Base-by-base conservation (phyloP, 2,888 invertebrate genomes). In the Nemapogon koenigi region DNA sequence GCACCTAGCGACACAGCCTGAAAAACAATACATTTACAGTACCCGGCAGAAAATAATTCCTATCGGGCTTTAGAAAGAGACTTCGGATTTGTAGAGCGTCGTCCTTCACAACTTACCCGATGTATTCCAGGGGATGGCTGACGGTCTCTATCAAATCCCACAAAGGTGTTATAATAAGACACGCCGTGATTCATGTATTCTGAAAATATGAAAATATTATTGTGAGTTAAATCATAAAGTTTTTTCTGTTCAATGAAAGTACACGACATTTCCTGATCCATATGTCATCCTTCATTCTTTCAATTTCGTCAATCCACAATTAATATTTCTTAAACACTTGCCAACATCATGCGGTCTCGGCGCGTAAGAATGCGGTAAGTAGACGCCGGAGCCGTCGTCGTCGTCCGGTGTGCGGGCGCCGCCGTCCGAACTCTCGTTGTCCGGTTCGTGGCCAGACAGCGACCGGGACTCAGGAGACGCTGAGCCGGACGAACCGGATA, bases 381-480 rank as follows among this genome's bases (percentile, higher is more conserved):
- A 88, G 37, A 86, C 79, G 39, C 79, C 80, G 15, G 79, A 78
- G 25, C 78, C 79, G 64, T 87, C 88, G 30, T 87, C 87, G 46
- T 87, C 87, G 64, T 88, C 88, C 1, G 88, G 78, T 22, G 79
- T 79, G 2, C 79, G 58, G 41, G 87, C 88, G 28, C 87, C 87
- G 47, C 87, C 87, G 68, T 88, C 88, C 1, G 88, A 88, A 49
- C 88, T 88, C 69, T 88, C 88, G 67, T 88, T 88, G 60, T 88
- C 88, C 35, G 88, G 88, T 57, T 88, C 88, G 66, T 88, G 87
- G 0, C 86, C 87, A 37, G 87, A 87, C 32, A 88, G 62, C 37
- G 83, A 83, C 43, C 68, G 66, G 53, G 82, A 83, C 35, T 87
- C 87, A 13, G 85, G 85, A 45, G 90, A 90, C 48, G 89, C 90